These are phyloP conservation scores for Morone chrysops DNA, from an alignment of 2,113 vertebrate genomes.

Conservation along the genomic window DNA sequence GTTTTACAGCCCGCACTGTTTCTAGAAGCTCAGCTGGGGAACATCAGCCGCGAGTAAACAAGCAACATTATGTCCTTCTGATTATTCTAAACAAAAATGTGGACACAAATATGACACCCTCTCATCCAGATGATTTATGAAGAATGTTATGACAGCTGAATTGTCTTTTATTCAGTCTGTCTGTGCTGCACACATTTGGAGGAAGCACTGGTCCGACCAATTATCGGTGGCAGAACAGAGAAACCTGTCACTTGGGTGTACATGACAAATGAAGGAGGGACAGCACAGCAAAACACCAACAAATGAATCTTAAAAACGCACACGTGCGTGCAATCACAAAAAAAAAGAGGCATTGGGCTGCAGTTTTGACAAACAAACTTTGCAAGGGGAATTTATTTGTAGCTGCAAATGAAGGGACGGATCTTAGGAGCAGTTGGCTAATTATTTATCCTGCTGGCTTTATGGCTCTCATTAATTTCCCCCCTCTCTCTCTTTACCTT, in stretches of 20 bases:
- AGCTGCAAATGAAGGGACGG: slow-evolving; percentile 71
- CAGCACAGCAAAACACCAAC: slow-evolving; percentile 37
- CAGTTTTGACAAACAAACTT: slow-evolving; percentile 76
- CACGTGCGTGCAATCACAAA: background rate
- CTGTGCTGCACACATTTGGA: slow-evolving; percentile 56
- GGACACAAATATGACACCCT: slow-evolving; percentile 68
- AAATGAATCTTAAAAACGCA: slow-evolving; percentile 49
- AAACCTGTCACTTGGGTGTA: slow-evolving; percentile 64
- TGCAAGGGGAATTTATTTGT: slow-evolving; percentile 68
- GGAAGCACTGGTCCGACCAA: slow-evolving; percentile 63
- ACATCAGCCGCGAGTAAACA: slow-evolving; percentile 57
- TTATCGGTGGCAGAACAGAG: slow-evolving; percentile 70
- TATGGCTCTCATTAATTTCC: slow-evolving; percentile 86
- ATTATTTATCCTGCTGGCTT: slow-evolving; percentile 86
- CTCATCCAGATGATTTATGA: slow-evolving; percentile 76
- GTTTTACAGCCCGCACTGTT: slow-evolving; percentile 54
- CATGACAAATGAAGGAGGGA: slow-evolving; percentile 62
- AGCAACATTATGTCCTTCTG: slow-evolving; percentile 58
- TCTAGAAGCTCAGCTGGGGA: slow-evolving; percentile 45
- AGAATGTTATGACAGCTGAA: slow-evolving; percentile 63
- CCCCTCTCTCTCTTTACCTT: slow-evolving; percentile 82
- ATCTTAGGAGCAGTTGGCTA: slow-evolving; percentile 78
- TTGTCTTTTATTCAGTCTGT: slow-evolving; percentile 55
- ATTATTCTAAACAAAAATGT: slow-evolving; percentile 71
- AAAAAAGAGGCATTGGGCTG: slow-evolving; percentile 17